Percentiles rank a stretch among this genome's conserved stretches.
phyloP scores from a whole-genome alignment of 2,888 invertebrate species.

The Diogma glabrata region DNA sequence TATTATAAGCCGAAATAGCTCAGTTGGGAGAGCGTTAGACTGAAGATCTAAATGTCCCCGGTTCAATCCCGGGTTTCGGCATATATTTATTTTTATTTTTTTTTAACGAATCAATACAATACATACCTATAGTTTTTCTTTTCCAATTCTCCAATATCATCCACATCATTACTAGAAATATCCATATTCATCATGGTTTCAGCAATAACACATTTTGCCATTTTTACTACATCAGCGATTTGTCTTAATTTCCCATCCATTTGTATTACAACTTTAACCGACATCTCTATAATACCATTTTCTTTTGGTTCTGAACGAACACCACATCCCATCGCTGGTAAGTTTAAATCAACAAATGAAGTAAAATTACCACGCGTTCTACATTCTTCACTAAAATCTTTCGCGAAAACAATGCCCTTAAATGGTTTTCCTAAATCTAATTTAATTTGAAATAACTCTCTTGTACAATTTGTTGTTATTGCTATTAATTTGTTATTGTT shows the following conservation, averaged over 20 bases:
- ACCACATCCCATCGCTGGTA: slow-evolving; percentile 47
- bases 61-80: slow-evolving; percentile 66
- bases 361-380: slow-evolving; percentile 42
- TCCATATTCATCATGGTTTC: slow-evolving; percentile 31
- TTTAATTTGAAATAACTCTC: slow-evolving; percentile 48
- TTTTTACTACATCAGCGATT: slow-evolving; percentile 55
- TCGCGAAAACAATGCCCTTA: slow-evolving; percentile 61
- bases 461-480: slow-evolving; percentile 50
- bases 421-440: slow-evolving; percentile 44
- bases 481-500: slow-evolving; percentile 43
- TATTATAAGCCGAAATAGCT: slow-evolving; percentile 71
- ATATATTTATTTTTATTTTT: slow-evolving; percentile 22
- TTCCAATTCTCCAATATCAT: neutral
- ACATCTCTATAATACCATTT: slow-evolving; percentile 46
- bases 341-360: slow-evolving; percentile 25
- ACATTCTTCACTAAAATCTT: slow-evolving; percentile 64
- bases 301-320: slow-evolving; percentile 45
- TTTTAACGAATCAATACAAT: neutral
- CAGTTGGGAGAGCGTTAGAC: slow-evolving; percentile 73
- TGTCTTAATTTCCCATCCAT: slow-evolving; percentile 64
- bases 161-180: slow-evolving; percentile 2
- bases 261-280: slow-evolving; percentile 56
- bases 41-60: slow-evolving; percentile 65
- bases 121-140: slow-evolving; percentile 6
- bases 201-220: slow-evolving; percentile 44